A percentile compares a stretch with the other conserved stretches of the same genome.
Evolutionary conservation across 2,888 invertebrate species (phyloP).

Genomic region (Brachypterus glaber): DNA sequence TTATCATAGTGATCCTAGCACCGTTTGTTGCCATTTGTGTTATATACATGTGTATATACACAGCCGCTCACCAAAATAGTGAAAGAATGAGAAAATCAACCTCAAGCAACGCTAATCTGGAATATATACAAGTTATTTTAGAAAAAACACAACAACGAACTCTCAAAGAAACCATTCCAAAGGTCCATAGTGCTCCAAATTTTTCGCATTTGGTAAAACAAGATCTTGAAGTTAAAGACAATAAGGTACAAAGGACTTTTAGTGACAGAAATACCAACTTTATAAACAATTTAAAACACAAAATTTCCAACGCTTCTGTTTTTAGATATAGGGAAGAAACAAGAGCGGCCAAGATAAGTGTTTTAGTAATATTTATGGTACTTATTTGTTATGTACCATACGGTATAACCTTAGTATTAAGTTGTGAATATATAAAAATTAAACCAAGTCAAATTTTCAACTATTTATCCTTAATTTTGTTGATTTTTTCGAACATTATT

Average conservation of each 20-base stretch:
- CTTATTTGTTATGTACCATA: conserved; percentile 45
- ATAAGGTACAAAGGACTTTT: conserved; percentile 46
- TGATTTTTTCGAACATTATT: conserved; percentile 52
- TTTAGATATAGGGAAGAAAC: conserved; percentile 83
- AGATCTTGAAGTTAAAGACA: conserved; percentile 12
- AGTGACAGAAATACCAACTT: conserved; percentile 50
- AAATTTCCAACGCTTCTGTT: conserved; percentile 74
- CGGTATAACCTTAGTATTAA: conserved; percentile 34
- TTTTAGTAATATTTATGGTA: conserved; percentile 63
- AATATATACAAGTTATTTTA: conserved; percentile 40
- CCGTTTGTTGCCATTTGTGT: conserved; percentile 58
- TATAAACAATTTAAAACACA: conserved; percentile 65
- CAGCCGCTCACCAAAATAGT: conserved; percentile 65
- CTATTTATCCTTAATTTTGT: conserved; percentile 47
- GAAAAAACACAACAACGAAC: conserved; percentile 37
- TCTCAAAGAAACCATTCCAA: conserved; percentile 31
- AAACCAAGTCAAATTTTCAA: conserved; percentile 42
- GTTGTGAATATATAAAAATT: conserved; percentile 28
- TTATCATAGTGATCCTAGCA: conserved; percentile 41
- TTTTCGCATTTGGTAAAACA: conserved; percentile 27
- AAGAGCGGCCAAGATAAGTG: conserved; percentile 78
- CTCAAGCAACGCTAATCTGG: conserved; percentile 43
- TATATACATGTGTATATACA: conserved; percentile 66
- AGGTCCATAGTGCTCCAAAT: conserved; percentile 36
- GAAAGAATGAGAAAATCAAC: conserved; percentile 46